Percentiles rank a stretch among this genome's conserved stretches.
Evolutionary conservation across 2,888 invertebrate genomes (phyloP).

Genomic region (Drosophila mettleri): DNA sequence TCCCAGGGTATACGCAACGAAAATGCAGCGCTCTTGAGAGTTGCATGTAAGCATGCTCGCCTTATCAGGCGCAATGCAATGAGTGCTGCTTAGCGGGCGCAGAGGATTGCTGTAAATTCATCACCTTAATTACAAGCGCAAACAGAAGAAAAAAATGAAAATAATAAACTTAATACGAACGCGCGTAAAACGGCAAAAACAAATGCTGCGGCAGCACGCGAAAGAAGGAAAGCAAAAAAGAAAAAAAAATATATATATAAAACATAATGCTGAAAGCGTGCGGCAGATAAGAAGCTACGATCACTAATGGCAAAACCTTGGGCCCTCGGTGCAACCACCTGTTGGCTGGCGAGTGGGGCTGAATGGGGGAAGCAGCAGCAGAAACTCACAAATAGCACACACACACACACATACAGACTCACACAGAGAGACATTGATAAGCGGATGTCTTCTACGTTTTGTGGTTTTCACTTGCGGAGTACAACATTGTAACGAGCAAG

Average conservation of each 20-base stretch:
- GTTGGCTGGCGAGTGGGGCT: slow-evolving; percentile 38
- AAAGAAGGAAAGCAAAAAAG: slow-evolving; percentile 21
- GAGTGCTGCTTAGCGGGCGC: slow-evolving; percentile 9
- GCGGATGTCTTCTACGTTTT: slow-evolving; percentile 20
- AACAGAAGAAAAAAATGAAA: slow-evolving; percentile 44
- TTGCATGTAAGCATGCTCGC: slow-evolving; percentile 18
- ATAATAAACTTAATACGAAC: slow-evolving; percentile 18
- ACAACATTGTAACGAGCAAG: slow-evolving; percentile 5
- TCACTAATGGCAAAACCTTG: slow-evolving; percentile 73
- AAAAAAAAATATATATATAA: slow-evolving; percentile 12
- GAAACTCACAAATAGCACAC: slow-evolving; percentile 20
- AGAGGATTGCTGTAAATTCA: slow-evolving; percentile 64
- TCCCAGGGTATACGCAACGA: slow-evolving; percentile 38
- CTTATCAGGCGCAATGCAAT: slow-evolving; percentile 45
- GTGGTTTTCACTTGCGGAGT: slow-evolving; percentile 28
- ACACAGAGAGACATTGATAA: slow-evolving; percentile 23
- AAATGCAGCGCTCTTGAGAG: slow-evolving; percentile 54
- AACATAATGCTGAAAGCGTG: slow-evolving; percentile 63
- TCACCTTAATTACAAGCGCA: slow-evolving; percentile 73
- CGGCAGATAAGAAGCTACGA: slow-evolving; percentile 64
- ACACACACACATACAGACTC: slow-evolving; percentile 25
- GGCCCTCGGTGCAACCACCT: slow-evolving; percentile 79
- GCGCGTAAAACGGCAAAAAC: slow-evolving; percentile 37
- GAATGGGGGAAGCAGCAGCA: slow-evolving; percentile 7
- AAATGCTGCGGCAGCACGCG: slow-evolving; percentile 23